Evolutionary conservation across 2,888 invertebrate species (phyloP).

Genomic region (Eretmocerus hayati): DNA sequence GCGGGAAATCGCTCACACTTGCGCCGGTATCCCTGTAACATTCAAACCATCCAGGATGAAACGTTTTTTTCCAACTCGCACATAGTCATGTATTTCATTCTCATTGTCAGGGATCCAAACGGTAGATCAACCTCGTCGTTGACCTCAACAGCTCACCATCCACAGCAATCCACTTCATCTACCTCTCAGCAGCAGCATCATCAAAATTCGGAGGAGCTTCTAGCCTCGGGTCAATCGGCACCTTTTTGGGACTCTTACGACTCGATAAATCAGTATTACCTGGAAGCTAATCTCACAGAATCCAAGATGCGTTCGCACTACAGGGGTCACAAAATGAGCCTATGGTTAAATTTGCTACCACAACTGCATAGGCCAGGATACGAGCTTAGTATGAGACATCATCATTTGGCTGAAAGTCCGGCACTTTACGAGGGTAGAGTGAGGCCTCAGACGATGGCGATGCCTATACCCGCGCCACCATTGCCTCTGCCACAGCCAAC

Average conservation of each 20-base stretch:
- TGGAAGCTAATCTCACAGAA: constrained; percentile 53
- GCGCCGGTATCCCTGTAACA: too few species aligned
- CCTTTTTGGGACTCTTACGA: constrained; percentile 89
- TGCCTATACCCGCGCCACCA: constrained; percentile 53
- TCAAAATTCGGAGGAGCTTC: constrained; percentile 15
- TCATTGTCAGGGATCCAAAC: constrained; percentile 65
- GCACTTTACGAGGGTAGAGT: constrained; percentile 59
- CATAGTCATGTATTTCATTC: too few species aligned
- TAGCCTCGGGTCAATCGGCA: constrained; percentile 49
- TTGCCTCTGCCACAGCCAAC: constrained; percentile 50
- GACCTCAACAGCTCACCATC: constrained; percentile 40
- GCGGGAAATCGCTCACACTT: too few species aligned
- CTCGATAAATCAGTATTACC: constrained; percentile 81
- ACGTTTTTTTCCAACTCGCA: too few species aligned
- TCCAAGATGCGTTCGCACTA: constrained; percentile 87
- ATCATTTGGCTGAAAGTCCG: constrained; percentile 68
- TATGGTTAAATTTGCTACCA: constrained; percentile 86
- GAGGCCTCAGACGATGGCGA: constrained; percentile 65
- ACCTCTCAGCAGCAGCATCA: too few species aligned
- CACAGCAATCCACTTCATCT: too few species aligned
- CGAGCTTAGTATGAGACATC: constrained; percentile 79
- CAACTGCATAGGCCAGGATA: constrained; percentile 82
- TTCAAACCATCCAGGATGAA: too few species aligned
- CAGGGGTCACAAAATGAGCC: constrained; percentile 86
- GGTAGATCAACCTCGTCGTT: constrained; percentile 34